Conservation (phyloP, 2,888 invertebrate species). For the Drosophila anomelani region DNA sequence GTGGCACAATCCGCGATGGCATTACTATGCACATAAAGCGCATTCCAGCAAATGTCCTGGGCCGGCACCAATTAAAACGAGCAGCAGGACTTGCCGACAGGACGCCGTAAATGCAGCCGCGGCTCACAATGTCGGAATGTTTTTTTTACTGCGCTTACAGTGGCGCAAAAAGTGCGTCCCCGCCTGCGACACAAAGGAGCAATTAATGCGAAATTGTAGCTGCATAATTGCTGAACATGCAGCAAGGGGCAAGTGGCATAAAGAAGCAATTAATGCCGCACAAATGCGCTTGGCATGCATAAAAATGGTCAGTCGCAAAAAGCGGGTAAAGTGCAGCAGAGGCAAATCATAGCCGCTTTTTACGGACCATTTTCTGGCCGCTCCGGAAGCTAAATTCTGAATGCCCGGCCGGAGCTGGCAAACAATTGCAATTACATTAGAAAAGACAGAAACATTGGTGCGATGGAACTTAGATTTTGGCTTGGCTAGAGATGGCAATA, state of each 20-base stretch:
- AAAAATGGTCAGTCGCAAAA: slow-evolving; percentile 69
- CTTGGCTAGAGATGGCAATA: slow-evolving; percentile 4
- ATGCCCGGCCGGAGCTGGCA: slow-evolving; percentile 52
- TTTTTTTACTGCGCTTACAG: slow-evolving; percentile 35
- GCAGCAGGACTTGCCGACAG: slow-evolving; percentile 29
- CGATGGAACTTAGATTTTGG: slow-evolving; percentile 43
- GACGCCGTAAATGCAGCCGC: slow-evolving; percentile 64
- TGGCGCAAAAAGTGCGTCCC: slow-evolving; percentile 12
- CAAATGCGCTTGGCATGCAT: slow-evolving; percentile 83
- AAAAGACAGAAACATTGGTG: slow-evolving; percentile 53
- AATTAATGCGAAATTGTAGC: slow-evolving; percentile 81
- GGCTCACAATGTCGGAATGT: slow-evolving; percentile 49
- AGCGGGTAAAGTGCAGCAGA: slow-evolving; percentile 33
- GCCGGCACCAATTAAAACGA: slow-evolving; percentile 71
- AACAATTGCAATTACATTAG: slow-evolving; percentile 79
- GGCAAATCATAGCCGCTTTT: slow-evolving; percentile 56
- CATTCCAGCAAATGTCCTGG: slow-evolving; percentile 55
- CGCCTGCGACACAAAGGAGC: slow-evolving; percentile 73
- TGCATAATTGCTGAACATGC: slow-evolving; percentile 82
- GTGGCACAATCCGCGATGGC: slow-evolving; percentile 37
- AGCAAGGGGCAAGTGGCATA: slow-evolving; percentile 59
- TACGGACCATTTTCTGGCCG: slow-evolving; percentile 55
- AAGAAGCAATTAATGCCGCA: slow-evolving; percentile 81
- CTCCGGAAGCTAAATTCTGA: slow-evolving; percentile 14
- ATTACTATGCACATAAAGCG: slow-evolving; percentile 43